Percentiles rank a stretch among this genome's conserved stretches.
Evolutionary conservation across 2,888 invertebrate species (phyloP).

Genomic region (Andrena trimmerana): DNA sequence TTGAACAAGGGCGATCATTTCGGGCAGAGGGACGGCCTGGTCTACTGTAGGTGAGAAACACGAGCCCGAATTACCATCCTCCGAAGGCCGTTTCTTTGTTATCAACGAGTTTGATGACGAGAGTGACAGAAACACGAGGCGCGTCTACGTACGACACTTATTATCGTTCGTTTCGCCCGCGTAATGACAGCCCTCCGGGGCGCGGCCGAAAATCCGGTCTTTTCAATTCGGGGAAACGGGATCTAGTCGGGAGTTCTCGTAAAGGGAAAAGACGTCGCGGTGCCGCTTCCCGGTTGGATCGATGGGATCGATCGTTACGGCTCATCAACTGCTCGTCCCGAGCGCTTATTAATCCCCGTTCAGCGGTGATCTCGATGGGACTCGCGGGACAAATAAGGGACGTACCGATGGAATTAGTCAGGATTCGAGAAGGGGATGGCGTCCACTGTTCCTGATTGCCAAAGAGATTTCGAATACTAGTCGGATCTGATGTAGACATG

Average conservation of each 20-base stretch:
- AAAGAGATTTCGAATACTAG: not conserved
- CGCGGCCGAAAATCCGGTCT: slow-evolving; percentile 50
- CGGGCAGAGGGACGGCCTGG: slow-evolving; percentile 93
- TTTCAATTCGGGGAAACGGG: slow-evolving; percentile 37
- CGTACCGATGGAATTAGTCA: not conserved
- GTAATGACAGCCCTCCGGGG: slow-evolving; percentile 55
- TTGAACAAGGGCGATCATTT: slow-evolving; percentile 96
- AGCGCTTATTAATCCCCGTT: slow-evolving; percentile 31
- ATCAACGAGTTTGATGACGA: slow-evolving; percentile 75
- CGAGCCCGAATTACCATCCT: slow-evolving; percentile 71
- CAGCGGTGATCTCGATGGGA: not conserved
- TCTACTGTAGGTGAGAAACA: slow-evolving; percentile 88
- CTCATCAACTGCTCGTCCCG: slow-evolving; percentile 16
- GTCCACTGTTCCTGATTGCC: not conserved
- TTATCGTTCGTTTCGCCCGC: slow-evolving; percentile 37
- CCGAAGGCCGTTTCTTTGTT: slow-evolving; percentile 74
- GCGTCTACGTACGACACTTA: slow-evolving; percentile 59
- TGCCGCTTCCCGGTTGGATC: slow-evolving; percentile 47
- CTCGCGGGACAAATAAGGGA: not conserved
- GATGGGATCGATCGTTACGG: slow-evolving; percentile 36
- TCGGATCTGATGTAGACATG: too few species aligned
- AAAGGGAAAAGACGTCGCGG: slow-evolving; percentile 59
- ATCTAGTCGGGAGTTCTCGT: slow-evolving; percentile 50
- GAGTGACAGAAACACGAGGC: slow-evolving; percentile 71
- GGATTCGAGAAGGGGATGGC: not conserved